Percentiles rank a stretch among this genome's conserved stretches.
phyloP scores from a whole-genome alignment of 2,888 invertebrate genomes.

The Pammene fasciana region DNA sequence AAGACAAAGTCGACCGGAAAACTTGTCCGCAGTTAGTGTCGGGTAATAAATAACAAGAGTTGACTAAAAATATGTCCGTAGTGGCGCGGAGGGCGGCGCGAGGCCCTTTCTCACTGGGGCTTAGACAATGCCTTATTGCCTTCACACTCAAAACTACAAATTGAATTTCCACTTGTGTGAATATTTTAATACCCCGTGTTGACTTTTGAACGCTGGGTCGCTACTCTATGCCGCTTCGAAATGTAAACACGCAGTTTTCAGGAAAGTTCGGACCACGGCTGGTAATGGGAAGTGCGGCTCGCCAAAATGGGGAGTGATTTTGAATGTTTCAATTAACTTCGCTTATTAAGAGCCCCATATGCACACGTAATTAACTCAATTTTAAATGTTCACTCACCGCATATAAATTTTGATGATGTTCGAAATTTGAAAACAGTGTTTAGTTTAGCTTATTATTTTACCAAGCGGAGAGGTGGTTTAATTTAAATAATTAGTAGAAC shows the following conservation, averaged over 20 bases:
- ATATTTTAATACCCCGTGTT: conserved; percentile 69
- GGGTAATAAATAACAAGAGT: conserved; percentile 53
- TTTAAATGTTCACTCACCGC: not conserved
- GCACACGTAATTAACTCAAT: not conserved
- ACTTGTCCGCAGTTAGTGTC: conserved; percentile 50
- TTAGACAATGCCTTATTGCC: conserved; percentile 54
- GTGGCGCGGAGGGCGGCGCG: conserved; percentile 42
- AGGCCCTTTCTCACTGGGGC: conserved; percentile 43
- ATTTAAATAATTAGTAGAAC: no score
- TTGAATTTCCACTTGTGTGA: conserved; percentile 71
- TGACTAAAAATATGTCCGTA: conserved; percentile 52
- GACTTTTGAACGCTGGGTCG: conserved; percentile 59
- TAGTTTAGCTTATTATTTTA: no score
- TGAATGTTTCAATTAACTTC: conserved; percentile 44
- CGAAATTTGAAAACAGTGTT: no score
- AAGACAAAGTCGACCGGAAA: conserved; percentile 42
- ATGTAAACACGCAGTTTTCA: conserved; percentile 57
- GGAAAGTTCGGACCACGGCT: conserved; percentile 46
- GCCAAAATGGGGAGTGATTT: conserved; percentile 43
- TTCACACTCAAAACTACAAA: conserved; percentile 66
- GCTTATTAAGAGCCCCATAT: conserved; percentile 8
- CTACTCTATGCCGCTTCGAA: conserved; percentile 53
- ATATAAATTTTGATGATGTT: not conserved
- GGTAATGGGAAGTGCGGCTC: conserved; percentile 21
- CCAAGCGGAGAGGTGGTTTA: no score